phyloP scores from a whole-genome alignment of 2,888 invertebrate species.

The Eurytoma adleriae region DNA sequence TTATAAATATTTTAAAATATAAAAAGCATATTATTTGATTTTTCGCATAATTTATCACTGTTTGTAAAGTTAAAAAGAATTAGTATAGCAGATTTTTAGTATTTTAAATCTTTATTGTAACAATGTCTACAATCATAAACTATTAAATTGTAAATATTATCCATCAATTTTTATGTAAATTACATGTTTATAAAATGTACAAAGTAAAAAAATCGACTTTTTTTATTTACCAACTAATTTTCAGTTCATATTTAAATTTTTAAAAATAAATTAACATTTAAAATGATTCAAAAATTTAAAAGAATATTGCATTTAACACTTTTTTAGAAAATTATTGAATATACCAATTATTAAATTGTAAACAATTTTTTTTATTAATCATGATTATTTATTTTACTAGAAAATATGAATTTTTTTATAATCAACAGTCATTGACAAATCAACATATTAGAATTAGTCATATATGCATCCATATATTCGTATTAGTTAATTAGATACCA shows the following conservation, averaged over 20 bases:
- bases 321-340: conserved; percentile 1
- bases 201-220: conserved; percentile 40
- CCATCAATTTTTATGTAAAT: conserved; percentile 54
- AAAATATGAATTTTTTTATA: conserved; percentile 45
- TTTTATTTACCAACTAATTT: conserved; percentile 8
- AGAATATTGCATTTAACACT: background rate
- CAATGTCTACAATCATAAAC: conserved; percentile 39
- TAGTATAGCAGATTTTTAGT: conserved; percentile 51
- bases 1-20: conserved; percentile 57
- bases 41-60: conserved; percentile 56
- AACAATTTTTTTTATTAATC: conserved; percentile 4
- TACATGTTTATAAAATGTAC: conserved; percentile 57
- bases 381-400: conserved; percentile 44
- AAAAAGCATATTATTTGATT: conserved; percentile 42
- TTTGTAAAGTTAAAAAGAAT: conserved; percentile 53
- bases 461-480: background rate
- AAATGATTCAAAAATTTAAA: too few relatives aligned
- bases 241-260: too few relatives aligned
- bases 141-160: conserved; percentile 53
- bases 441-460: conserved; percentile 17
- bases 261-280: too few relatives aligned
- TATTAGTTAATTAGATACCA: background rate
- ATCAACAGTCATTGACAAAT: conserved; percentile 17
- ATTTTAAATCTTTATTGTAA: conserved; percentile 65
- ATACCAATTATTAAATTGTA: background rate